These are phyloP conservation scores for Clarias magur DNA, from an alignment of 2,113 vertebrate species.

Conservation along the genomic window DNA sequence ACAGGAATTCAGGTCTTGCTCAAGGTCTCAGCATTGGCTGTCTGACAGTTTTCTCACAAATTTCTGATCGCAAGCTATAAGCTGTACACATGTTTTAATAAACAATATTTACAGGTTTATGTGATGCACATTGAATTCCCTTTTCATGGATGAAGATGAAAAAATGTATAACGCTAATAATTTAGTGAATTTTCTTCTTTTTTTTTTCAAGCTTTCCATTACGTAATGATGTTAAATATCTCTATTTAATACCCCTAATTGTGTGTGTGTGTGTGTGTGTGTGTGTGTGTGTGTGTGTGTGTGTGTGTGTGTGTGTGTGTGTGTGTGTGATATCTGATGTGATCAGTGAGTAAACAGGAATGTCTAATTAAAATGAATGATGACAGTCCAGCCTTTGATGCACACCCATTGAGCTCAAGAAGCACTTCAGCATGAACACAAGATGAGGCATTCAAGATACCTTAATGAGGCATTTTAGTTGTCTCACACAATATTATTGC, in stretches of 20 bases:
- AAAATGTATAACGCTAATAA: not conserved
- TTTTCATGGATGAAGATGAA: not conserved
- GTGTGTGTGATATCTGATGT: constrained; percentile 1
- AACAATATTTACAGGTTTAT: not conserved
- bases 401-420: constrained; percentile 21
- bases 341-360: constrained; percentile 43
- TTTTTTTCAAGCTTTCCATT: not conserved
- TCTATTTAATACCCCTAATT: not conserved
- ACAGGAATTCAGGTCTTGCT: not conserved
- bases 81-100: not conserved
- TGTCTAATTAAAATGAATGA: constrained; percentile 39
- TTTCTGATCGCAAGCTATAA: not conserved
- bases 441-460: no score
- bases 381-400: constrained; percentile 42
- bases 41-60: not conserved
- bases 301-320: not conserved
- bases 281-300: not conserved
- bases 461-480: constrained; percentile 36
- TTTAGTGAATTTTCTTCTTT: not conserved
- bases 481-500: constrained; percentile 5
- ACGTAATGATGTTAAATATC: not conserved
- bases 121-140: not conserved
- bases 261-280: no score
- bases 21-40: not conserved
- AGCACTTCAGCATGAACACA: constrained; percentile 32